Evolutionary conservation across 2,113 vertebrate species (phyloP), one percentile per base, ranked within the genome.

Genomic region (Campylomormyrus numenius): DNA sequence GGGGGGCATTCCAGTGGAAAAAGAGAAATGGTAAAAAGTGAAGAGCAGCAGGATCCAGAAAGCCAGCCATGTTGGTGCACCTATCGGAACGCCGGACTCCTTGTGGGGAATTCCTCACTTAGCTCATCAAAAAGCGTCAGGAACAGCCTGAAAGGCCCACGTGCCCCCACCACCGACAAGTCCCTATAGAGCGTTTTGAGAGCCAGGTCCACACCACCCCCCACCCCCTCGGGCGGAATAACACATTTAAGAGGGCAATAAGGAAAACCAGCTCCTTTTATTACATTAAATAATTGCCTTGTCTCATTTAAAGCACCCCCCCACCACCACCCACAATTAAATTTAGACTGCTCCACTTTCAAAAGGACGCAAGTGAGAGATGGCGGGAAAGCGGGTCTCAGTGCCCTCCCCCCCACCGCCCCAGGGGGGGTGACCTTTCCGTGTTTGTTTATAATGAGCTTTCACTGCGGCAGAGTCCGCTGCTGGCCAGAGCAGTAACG

Each of bases 201-300:
- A 58, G 48, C 4, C 11, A 21, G 35, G 15, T 24, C 31, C 31
- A 39, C 50, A 58, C 4, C 13, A 11, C 10, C 31, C 70, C 56
- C 62, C 46, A 2, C 48, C 10, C 31, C 8, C 39, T 39, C 13
- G 19, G 53, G 50, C 89, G 24, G 19, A 24, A 52, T 42, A 85
- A 46, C 52, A 85, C 80, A 49, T 89, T 89, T 89, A 89, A 31
- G 49, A 89, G 70, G 49, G 27, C 88, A 77, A 89, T 53, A 85
- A 58, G 42, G 83, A 85, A 56, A 89, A 52, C 7, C 0, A 10
- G 24, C 74, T 39, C 17, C 49, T 49, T 53, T 84, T 89, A 62
- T 62, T 85, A 62, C 21, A 24, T 89, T 84, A 89, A 85, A 85
- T 85, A 89, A 89, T 89, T 85, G 80, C 80, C 46, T 58, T 58